Base-by-base conservation (phyloP, 2,888 invertebrate genomes). In the Eupithecia subumbrata region DNA sequence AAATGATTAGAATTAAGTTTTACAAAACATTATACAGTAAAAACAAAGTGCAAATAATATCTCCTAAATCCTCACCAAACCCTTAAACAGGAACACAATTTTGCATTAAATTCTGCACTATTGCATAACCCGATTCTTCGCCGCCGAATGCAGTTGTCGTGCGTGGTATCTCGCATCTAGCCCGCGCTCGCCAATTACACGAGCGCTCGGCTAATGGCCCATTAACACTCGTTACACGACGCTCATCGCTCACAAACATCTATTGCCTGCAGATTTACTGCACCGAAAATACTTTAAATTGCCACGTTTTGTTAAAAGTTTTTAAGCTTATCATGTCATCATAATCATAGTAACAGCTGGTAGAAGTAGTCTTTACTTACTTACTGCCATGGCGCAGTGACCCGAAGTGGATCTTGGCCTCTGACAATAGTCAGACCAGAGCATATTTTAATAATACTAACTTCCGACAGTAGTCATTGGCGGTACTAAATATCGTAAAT, bases 211-310 rank as follows among this genome's bases (percentile, higher is more conserved):
- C 93, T 92, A 93, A 93, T 93, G 88, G 92, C 81, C 92, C 89
- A 92, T 94, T 94, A 93, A 92, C 94, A 92, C 93, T 90, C 90
- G 90, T 88, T 88, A 89, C 90, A 87, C 86, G 83, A 84, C 86
- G 85, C 85, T 85, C 89, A 90, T 91, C 89, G 88, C 86, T 86
- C 85, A 87, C 88, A 85, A 84, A 86, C 88, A 91, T 90, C 91
- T 78, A 78, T 66, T 73, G 70, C 76, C 66, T 22, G 22, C 52
- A 11, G 52, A 72, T 72, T 72, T 64, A 68, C 67, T 68, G 67
- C 12, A 67, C 25, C n/a, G 14, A 68, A 64, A 68, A 68, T 68
- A 68, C 68, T 68, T 68, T 43, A 34, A 43, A 67, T 67, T 67
- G 40, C 67, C 25, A 68, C 12, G 68, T 68, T 68, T 43, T 43